Conservation (phyloP, 2,888 invertebrate species). For the Apamea anceps region DNA sequence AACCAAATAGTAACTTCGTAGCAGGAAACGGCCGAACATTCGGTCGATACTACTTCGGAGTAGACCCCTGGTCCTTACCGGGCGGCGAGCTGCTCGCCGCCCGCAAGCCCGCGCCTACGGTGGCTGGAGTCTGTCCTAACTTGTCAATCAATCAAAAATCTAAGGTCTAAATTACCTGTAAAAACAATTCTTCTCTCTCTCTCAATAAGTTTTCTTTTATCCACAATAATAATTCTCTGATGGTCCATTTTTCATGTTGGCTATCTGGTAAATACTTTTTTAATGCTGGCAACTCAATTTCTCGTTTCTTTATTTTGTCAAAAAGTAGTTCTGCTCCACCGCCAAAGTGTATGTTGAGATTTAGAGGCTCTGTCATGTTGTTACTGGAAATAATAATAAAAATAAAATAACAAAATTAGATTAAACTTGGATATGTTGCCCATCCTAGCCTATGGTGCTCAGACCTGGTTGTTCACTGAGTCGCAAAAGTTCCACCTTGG, state of each 20-base stretch:
- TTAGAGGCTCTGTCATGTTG: conserved; percentile 73
- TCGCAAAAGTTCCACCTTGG: not conserved
- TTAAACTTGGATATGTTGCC: not conserved
- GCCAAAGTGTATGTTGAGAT: conserved; percentile 88
- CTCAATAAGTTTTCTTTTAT: conserved; percentile 95
- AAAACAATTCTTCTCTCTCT: conserved; percentile 93
- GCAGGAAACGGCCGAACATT: too few relatives aligned
- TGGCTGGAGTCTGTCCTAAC: not conserved
- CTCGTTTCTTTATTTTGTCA: conserved; percentile 94
- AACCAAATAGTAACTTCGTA: too few relatives aligned
- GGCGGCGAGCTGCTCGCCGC: too few relatives aligned
- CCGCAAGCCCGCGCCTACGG: too few relatives aligned
- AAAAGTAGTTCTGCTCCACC: conserved; percentile 98
- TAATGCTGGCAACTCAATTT: conserved; percentile 91
- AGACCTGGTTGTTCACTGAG: not conserved
- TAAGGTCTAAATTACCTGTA: conserved; percentile 74
- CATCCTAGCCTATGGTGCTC: not conserved
- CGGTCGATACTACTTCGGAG: too few relatives aligned
- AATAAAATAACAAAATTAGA: not conserved
- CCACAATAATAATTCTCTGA: conserved; percentile 94
- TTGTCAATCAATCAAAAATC: not conserved
- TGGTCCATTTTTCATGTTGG: conserved; percentile 90
- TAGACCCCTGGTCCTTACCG: too few relatives aligned
- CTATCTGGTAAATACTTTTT: conserved; percentile 82
- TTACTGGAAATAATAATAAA: not conserved